Evolutionary conservation across 2,797 vertebrate species (phyloP).

Genomic region (Hydrolagus colliei): DNA sequence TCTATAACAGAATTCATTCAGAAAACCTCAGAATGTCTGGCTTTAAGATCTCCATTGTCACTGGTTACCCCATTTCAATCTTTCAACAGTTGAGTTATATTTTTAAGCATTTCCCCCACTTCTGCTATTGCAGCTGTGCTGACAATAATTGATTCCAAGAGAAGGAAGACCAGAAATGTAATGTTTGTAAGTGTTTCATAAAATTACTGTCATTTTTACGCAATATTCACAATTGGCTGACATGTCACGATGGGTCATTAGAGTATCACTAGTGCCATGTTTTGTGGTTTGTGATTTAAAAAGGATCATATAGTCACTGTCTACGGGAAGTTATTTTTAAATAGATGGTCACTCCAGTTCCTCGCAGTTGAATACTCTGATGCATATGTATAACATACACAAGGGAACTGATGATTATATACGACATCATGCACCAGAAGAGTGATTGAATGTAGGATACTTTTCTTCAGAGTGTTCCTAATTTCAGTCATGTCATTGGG

Average conservation of each 20-base stretch:
- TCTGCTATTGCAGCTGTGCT: background rate
- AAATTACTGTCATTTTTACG: background rate
- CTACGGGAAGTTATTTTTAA: background rate
- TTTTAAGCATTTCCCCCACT: background rate
- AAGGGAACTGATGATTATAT: background rate
- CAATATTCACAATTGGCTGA: background rate
- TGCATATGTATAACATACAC: background rate
- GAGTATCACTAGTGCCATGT: background rate
- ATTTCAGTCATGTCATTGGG: background rate
- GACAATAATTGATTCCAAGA: background rate
- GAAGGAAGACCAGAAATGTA: background rate
- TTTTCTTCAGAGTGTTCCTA: background rate
- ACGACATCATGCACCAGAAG: background rate
- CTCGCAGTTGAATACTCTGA: background rate
- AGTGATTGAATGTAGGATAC: background rate
- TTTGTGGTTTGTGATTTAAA: background rate
- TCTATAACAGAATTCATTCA: background rate
- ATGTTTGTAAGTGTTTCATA: background rate
- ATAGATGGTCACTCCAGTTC: background rate
- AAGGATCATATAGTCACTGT: too few species aligned
- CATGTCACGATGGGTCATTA: background rate
- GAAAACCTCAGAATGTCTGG: background rate
- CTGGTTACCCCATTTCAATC: background rate
- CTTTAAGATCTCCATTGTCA: background rate
- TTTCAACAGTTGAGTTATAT: conserved; percentile 9